These are phyloP conservation scores for Polymixis lichenea DNA, from an alignment of 2,888 invertebrate species.

Conservation along the genomic window DNA sequence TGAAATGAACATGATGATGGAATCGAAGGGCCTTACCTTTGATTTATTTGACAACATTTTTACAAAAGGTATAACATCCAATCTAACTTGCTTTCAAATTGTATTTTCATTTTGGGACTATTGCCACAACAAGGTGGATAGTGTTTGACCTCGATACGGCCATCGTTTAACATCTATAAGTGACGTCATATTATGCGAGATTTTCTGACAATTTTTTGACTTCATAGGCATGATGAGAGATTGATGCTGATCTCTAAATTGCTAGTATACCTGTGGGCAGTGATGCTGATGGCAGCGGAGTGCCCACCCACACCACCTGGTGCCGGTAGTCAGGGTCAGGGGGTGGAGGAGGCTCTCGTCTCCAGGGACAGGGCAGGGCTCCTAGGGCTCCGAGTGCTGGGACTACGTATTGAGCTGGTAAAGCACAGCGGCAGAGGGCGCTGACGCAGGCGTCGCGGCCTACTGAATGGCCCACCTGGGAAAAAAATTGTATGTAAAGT, in stretches of 20 bases:
- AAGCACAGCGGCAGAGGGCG: slow-evolving; percentile 98
- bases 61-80: too few species aligned
- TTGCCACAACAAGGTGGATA: too few species aligned
- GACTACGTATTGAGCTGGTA: slow-evolving; percentile 98
- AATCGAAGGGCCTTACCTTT: too few species aligned
- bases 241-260: not conserved
- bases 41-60: too few species aligned
- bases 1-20: too few species aligned
- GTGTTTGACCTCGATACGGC: too few species aligned
- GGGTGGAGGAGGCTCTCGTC: slow-evolving; percentile 95
- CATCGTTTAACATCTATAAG: too few species aligned
- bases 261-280: slow-evolving; percentile 91
- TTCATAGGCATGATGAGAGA: too few species aligned
- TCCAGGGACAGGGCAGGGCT: slow-evolving; percentile 96
- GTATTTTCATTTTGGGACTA: too few species aligned
- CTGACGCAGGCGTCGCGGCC: slow-evolving; percentile 98
- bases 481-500: not conserved
- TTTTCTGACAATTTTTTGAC: too few species aligned
- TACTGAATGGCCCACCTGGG: slow-evolving; percentile 84
- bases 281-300: slow-evolving; percentile 96
- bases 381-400: slow-evolving; percentile 96
- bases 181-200: too few species aligned
- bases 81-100: too few species aligned
- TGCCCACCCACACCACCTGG: slow-evolving; percentile 99
- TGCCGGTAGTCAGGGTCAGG: slow-evolving; percentile 94